phyloP scores from a whole-genome alignment of 2,797 vertebrate species.

The Galaxias olidus region DNA sequence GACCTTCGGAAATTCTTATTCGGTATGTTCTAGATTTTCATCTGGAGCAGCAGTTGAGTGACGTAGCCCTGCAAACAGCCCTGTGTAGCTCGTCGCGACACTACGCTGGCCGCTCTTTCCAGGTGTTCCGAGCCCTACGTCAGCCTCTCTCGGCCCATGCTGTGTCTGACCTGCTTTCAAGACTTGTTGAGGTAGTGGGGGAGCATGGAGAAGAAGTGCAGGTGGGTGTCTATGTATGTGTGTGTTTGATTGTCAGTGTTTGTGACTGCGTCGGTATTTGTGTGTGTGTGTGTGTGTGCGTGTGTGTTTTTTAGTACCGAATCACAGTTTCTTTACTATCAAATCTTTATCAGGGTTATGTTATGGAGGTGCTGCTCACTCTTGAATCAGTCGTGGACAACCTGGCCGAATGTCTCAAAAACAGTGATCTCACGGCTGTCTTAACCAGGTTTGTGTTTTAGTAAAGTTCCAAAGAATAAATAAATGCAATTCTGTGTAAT shows the following conservation, averaged over 20 bases:
- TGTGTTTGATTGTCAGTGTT: background rate
- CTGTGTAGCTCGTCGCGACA: slow-evolving; percentile 94
- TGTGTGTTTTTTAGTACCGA: slow-evolving; percentile 1
- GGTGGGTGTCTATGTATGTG: slow-evolving; percentile 40
- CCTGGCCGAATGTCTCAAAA: slow-evolving; percentile 95
- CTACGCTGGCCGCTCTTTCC: slow-evolving; percentile 94
- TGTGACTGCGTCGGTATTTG: slow-evolving; percentile 1
- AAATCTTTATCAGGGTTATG: slow-evolving; percentile 83
- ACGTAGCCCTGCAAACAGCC: slow-evolving; percentile 92
- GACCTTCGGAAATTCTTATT: background rate
- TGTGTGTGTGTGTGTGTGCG: slow-evolving; percentile 5
- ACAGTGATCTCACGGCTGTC: slow-evolving; percentile 89
- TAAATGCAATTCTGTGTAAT: too few species aligned
- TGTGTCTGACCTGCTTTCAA: slow-evolving; percentile 88
- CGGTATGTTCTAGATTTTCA: slow-evolving; percentile 77
- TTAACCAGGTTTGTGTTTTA: slow-evolving; percentile 82
- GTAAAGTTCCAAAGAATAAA: too few species aligned
- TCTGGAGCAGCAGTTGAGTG: slow-evolving; percentile 91
- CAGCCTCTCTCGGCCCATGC: slow-evolving; percentile 91
- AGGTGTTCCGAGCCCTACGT: slow-evolving; percentile 91
- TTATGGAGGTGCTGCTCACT: slow-evolving; percentile 95
- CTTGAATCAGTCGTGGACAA: slow-evolving; percentile 96
- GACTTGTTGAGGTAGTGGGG: slow-evolving; percentile 91
- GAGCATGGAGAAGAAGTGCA: slow-evolving; percentile 87
- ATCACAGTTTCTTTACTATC: slow-evolving; percentile 6